Evolutionary conservation across 2,888 invertebrate genomes (phyloP).

Genomic region (Tinea semifulvella): DNA sequence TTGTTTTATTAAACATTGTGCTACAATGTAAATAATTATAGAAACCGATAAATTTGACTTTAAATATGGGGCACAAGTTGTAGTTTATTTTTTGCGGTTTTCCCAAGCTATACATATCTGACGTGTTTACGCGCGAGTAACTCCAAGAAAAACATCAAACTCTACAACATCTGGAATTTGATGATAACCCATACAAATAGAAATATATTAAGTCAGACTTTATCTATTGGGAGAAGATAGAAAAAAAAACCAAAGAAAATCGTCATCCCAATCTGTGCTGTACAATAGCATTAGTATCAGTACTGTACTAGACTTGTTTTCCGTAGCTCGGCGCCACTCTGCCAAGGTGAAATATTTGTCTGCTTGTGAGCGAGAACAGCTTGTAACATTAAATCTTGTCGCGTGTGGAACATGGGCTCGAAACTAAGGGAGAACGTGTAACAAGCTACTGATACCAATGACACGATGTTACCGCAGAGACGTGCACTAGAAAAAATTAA

Average conservation of each 20-base stretch:
- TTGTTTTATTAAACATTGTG: no score
- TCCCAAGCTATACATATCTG: no score
- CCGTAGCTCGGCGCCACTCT: conserved; percentile 29
- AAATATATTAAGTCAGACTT: no score
- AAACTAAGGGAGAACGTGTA: conserved; percentile 27
- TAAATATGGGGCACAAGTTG: no score
- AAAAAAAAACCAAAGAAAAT: background rate
- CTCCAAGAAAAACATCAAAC: no score
- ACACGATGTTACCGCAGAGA: conserved; percentile 18
- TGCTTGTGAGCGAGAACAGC: conserved; percentile 32
- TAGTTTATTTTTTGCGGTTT: no score
- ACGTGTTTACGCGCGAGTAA: no score
- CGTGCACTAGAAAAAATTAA: conserved; percentile 5
- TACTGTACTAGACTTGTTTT: conserved; percentile 9
- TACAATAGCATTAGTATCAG: background rate
- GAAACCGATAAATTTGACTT: no score
- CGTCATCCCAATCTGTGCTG: background rate
- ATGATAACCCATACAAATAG: no score
- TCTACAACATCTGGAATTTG: no score
- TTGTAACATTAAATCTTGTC: conserved; percentile 49
- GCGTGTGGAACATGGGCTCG: conserved; percentile 31
- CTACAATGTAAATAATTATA: no score
- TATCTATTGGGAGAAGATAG: no score
- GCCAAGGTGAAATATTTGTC: conserved; percentile 53
- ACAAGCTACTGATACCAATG: conserved; percentile 32